phyloP scores from a whole-genome alignment of 2,888 invertebrate species.

The Isoperla grammatica region DNA sequence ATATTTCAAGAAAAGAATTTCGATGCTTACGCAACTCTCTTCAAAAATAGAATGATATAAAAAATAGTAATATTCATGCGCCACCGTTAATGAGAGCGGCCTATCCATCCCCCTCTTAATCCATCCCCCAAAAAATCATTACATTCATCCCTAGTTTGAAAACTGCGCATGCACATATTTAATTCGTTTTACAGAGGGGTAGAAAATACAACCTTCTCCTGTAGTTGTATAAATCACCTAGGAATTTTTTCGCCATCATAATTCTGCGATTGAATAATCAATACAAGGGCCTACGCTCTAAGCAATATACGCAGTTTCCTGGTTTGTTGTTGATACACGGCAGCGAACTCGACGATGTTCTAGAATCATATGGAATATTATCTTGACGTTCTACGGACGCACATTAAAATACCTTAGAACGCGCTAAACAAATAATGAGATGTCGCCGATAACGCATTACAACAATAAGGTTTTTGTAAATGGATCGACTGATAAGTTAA shows the following conservation, averaged over 20 bases:
- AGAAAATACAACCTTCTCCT: neutral
- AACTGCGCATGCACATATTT: slow-evolving; percentile 32
- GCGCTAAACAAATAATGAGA: too few relatives aligned
- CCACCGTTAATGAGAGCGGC: slow-evolving; percentile 41
- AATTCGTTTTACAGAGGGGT: slow-evolving; percentile 29
- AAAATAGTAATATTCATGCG: slow-evolving; percentile 60
- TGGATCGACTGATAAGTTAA: too few relatives aligned
- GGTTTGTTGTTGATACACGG: too few relatives aligned
- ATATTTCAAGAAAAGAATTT: neutral
- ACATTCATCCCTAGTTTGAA: slow-evolving; percentile 59
- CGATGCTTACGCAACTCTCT: neutral
- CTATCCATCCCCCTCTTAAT: slow-evolving; percentile 31
- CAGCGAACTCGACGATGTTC: too few relatives aligned
- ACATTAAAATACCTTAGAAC: too few relatives aligned
- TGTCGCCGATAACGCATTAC: too few relatives aligned
- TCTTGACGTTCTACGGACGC: too few relatives aligned
- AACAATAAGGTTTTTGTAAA: too few relatives aligned
- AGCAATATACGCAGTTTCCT: too few relatives aligned
- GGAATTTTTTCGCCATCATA: neutral
- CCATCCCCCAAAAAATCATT: slow-evolving; percentile 75
- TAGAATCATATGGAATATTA: too few relatives aligned
- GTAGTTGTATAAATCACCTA: slow-evolving; percentile 3
- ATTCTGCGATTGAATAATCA: slow-evolving; percentile 45
- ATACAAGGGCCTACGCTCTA: slow-evolving; percentile 38
- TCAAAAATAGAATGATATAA: slow-evolving; percentile 34